These are phyloP conservation scores for Phoenoteleia sp. DNA, from an alignment of 2,888 invertebrate species.

Conservation along the genomic window DNA sequence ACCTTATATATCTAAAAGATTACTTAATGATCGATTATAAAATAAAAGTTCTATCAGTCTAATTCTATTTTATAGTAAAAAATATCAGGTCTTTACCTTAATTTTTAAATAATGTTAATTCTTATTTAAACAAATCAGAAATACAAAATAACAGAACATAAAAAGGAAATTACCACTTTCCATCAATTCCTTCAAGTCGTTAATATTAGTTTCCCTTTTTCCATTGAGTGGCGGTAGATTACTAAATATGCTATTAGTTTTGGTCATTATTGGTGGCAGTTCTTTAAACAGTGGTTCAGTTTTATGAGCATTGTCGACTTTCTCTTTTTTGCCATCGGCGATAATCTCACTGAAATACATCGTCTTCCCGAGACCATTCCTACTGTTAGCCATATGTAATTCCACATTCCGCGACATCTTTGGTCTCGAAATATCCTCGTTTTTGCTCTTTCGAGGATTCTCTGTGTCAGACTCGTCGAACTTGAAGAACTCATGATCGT, in stretches of 20 bases:
- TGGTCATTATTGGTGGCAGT: constrained; percentile 81
- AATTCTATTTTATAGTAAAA: too few species aligned
- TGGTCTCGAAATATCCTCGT: constrained; percentile 80
- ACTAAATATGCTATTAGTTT: constrained; percentile 82
- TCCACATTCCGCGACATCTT: constrained; percentile 80
- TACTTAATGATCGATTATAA: too few species aligned
- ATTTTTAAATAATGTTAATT: background rate
- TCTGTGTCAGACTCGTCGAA: constrained; percentile 81
- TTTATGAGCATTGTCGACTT: constrained; percentile 78
- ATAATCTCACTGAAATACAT: constrained; percentile 85
- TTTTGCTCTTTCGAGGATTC: constrained; percentile 78
- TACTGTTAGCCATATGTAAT: constrained; percentile 65
- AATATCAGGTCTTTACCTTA: too few species aligned
- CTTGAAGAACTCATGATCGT: constrained; percentile 81
- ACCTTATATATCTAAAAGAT: too few species aligned
- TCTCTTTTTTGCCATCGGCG: constrained; percentile 83
- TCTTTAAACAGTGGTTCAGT: constrained; percentile 81
- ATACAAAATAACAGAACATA: too few species aligned
- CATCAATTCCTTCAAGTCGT: constrained; percentile 84
- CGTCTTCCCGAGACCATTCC: constrained; percentile 82
- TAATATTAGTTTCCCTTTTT: constrained; percentile 83
- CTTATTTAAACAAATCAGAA: too few species aligned
- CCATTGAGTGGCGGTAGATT: constrained; percentile 85
- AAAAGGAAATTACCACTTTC: constrained; percentile 83
- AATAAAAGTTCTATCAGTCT: too few species aligned